Evolutionary conservation across 2,797 vertebrate species (phyloP), one percentile per base, ranked within the genome.

Genomic region (Hoplostethus mediterraneus): DNA sequence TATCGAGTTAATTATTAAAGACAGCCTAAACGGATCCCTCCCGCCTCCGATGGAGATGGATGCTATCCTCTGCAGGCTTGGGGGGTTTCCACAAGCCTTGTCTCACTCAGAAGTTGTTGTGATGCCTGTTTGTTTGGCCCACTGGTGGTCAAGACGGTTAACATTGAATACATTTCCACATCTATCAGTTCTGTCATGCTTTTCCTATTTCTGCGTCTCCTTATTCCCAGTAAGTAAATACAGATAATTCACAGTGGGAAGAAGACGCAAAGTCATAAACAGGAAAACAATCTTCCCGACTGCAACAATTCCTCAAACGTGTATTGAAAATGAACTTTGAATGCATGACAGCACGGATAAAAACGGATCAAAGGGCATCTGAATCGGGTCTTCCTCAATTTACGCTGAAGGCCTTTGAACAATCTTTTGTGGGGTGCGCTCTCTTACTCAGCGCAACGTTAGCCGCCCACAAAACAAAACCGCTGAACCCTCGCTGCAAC

Each of bases 1-100:
- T 73, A 87, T 84, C 38, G 64, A 77, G 84, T 94, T 94, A 90
- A 94, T 94, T 90, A 94, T 93, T 93, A 87, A 95, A 93, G 84
- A 90, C 88, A 88, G 90, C 91, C 89, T 91, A 90, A 94, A 92
- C 70, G 63, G 45, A 78, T 72, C 70, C 75, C 67, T 69, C 74
- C 63, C 62, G 53, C 54, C 57, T 49, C 73, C 55, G 56, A 61
- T 57, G 88, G 90, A 89, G 86, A 90, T 81, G 88, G 84, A 92
- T 85, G 30, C 64, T 72, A 87, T 90, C 85, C 88, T 93, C 90
- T 74, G 79, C 81, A 87, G 91, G 69, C 80, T 72, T 21, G 44
- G 52, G 60, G 71, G 49, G 21, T 21, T 80, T 89, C 77, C 73
- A 74, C 51, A 75, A 73, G 77, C 49, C 71, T 74, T 67, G 67